phyloP scores from a whole-genome alignment of 2,888 invertebrate genomes.

The Sarcophaga rosellei region DNA sequence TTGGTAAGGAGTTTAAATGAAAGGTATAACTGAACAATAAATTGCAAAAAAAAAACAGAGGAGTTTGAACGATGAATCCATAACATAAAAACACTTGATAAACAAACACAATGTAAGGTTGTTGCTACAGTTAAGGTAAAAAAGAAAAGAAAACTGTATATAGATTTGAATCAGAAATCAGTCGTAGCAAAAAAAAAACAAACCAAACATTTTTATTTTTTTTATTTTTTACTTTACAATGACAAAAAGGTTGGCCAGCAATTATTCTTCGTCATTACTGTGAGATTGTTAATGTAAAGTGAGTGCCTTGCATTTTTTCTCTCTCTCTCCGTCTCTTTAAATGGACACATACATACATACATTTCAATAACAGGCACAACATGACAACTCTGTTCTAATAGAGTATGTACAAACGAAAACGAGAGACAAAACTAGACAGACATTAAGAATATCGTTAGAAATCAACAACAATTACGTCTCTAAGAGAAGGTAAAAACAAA shows the following conservation, averaged over 20 bases:
- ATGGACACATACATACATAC: constrained; percentile 61
- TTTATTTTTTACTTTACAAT: constrained; percentile 27
- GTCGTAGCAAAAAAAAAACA: constrained; percentile 6
- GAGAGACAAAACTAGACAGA: neutral
- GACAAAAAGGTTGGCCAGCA: constrained; percentile 64
- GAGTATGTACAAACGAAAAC: neutral
- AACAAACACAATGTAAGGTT: neutral
- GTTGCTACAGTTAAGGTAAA: neutral
- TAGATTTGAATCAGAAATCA: neutral
- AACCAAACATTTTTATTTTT: neutral
- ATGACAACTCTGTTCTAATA: no score
- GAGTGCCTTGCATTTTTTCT: neutral
- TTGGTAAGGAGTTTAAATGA: neutral
- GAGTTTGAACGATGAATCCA: neutral
- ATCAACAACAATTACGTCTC: neutral
- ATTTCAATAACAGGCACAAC: neutral
- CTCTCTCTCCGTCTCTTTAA: neutral
- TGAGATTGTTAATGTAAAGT: constrained; percentile 23
- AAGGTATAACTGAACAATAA: neutral
- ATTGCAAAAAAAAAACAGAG: neutral
- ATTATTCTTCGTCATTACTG: constrained; percentile 51
- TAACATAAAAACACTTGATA: constrained; percentile 1
- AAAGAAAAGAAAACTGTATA: neutral
- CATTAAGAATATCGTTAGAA: constrained; percentile 34
- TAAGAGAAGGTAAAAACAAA: neutral